A percentile compares a stretch with the other conserved stretches of the same genome.
Conservation (phyloP, 2,888 invertebrate species). For the Lathronympha strigana region DNA sequence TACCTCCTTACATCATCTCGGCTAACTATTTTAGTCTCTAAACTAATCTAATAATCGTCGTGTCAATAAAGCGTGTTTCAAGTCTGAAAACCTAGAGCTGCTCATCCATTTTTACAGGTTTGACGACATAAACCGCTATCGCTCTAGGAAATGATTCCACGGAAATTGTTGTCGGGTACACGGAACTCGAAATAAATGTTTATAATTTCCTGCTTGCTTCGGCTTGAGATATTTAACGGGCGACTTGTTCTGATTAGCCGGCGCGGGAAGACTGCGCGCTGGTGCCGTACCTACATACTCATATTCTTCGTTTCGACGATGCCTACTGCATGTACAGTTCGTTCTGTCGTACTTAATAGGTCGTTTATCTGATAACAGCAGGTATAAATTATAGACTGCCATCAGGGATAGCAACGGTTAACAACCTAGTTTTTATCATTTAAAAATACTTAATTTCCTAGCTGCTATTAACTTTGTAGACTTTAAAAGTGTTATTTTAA, state of each 20-base stretch:
- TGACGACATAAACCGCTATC: conserved; percentile 21
- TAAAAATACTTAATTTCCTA: too few relatives aligned
- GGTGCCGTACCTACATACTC: too few relatives aligned
- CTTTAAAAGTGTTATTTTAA: too few relatives aligned
- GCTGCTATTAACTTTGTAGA: too few relatives aligned
- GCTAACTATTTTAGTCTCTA: neutral
- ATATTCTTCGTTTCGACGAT: too few relatives aligned
- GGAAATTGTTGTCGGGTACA: conserved; percentile 34
- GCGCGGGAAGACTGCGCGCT: conserved; percentile 1
- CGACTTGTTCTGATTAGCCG: conserved; percentile 25
- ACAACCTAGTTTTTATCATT: too few relatives aligned
- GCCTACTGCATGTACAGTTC: neutral
- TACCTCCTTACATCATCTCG: conserved; percentile 8
- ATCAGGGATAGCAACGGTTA: too few relatives aligned
- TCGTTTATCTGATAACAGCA: neutral
- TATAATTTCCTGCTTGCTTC: conserved; percentile 37
- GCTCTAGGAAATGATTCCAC: conserved; percentile 19
- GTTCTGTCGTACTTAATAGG: neutral
- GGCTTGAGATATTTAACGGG: conserved; percentile 29
- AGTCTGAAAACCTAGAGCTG: too few relatives aligned
- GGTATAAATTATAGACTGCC: too few relatives aligned
- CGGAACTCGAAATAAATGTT: conserved; percentile 33
- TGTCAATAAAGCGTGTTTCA: neutral
- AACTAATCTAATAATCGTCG: neutral
- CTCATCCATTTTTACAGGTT: conserved; percentile 14